phyloP scores from a whole-genome alignment of 2,888 invertebrate species.

The Neoitamus cyanurus region DNA sequence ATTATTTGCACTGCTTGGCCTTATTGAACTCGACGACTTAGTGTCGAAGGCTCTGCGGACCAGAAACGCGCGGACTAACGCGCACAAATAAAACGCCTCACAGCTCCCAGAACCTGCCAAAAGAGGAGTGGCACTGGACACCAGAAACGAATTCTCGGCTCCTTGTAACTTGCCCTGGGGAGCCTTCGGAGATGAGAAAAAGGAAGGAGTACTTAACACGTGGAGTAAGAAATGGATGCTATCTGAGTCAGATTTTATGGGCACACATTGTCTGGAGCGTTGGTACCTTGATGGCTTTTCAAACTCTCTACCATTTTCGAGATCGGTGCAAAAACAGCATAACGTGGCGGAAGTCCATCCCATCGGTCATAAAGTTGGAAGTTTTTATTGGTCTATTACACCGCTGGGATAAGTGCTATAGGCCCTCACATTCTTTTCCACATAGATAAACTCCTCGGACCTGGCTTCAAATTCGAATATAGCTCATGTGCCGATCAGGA shows the following conservation, averaged over 20 bases:
- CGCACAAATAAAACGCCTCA: constrained; percentile 7
- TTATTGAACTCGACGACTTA: not conserved
- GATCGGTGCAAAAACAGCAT: constrained; percentile 3
- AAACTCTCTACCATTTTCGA: constrained; percentile 18
- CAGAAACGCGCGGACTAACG: not conserved
- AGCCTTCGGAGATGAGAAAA: not conserved
- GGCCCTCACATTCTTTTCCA: not conserved
- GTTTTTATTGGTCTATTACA: constrained; percentile 38
- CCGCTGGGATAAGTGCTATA: constrained; percentile 9
- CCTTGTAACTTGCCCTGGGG: not conserved
- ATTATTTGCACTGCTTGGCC: constrained; percentile 12
- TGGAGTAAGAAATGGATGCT: constrained; percentile 40
- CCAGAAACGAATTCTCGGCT: not conserved
- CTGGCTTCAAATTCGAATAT: constrained; percentile 3
- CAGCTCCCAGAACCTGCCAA: not conserved
- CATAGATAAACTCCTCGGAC: constrained; percentile 7
- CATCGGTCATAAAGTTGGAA: constrained; percentile 30
- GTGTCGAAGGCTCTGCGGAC: not conserved
- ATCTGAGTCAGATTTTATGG: constrained; percentile 33
- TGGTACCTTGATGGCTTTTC: constrained; percentile 34
- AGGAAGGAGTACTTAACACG: constrained; percentile 9
- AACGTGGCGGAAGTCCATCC: not conserved
- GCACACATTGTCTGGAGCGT: not conserved
- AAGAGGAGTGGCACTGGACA: not conserved
- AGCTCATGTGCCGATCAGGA: not conserved